A percentile compares a stretch with the other conserved stretches of the same genome.
Evolutionary conservation across 2,888 invertebrate species (phyloP).

Genomic region (Heliconius hortense): DNA sequence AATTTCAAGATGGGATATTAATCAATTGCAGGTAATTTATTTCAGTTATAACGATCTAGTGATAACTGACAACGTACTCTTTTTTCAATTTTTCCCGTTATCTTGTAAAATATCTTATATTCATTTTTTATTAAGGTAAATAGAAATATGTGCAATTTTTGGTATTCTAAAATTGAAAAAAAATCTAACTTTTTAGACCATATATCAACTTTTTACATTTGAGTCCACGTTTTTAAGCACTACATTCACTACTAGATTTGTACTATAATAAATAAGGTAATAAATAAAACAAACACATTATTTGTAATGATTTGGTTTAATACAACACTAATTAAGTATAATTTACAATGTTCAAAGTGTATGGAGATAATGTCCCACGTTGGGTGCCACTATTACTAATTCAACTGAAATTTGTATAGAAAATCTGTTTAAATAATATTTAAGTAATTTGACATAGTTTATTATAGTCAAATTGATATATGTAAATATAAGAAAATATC

Average conservation of each 20-base stretch:
- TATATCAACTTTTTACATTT: too few relatives aligned
- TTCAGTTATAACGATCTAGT: too few relatives aligned
- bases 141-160: too few relatives aligned
- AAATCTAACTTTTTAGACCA: too few relatives aligned
- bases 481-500: background rate
- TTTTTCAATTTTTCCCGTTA: too few relatives aligned
- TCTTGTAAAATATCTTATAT: too few relatives aligned
- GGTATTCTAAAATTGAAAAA: too few relatives aligned
- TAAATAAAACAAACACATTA: slow-evolving; percentile 45
- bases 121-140: background rate
- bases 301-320: slow-evolving; percentile 81
- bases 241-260: too few relatives aligned
- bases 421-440: slow-evolving; percentile 1
- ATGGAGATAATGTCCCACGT: slow-evolving; percentile 31
- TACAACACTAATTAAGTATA: slow-evolving; percentile 82
- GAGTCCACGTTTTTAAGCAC: too few relatives aligned
- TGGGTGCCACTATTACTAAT: slow-evolving; percentile 32
- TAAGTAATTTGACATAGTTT: slow-evolving; percentile 21
- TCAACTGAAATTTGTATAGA: slow-evolving; percentile 9
- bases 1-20: too few relatives aligned
- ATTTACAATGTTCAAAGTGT: slow-evolving; percentile 66
- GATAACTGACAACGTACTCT: too few relatives aligned
- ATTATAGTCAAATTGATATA: slow-evolving; percentile 13
- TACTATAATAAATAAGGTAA: background rate
- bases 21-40: too few relatives aligned